Base-by-base conservation (phyloP, 1,140 invertebrate genomes). In the Diachasma alloeum region DNA sequence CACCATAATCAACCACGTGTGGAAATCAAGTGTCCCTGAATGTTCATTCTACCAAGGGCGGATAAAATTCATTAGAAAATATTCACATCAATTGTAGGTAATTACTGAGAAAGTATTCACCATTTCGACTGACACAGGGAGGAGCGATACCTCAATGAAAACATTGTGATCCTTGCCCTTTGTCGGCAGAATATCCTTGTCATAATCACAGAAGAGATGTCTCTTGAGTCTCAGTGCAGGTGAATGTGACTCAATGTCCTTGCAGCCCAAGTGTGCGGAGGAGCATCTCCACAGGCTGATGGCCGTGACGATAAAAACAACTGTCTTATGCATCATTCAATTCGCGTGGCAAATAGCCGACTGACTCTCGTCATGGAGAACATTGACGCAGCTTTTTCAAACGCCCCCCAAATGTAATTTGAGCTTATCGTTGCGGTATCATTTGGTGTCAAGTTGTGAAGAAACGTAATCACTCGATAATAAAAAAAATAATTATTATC, bases 201-300 rank as follows among this genome's bases (percentile, higher is more conserved):
- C 91, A 78, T 92, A 92, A 44, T 90, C 88, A 66, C 89, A 90
- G 36, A 92, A 86, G 0, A 92, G 76, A 70, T 89, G 84, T 8
- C 82, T 81, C 80, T 89, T 91, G 26, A 92, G 80, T 44, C 79
- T 66, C 15, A 83, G 5, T 4, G 82, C 42, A 0, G 80, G 37
- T 9, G 85, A 81, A 8, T 80, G 81, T 6, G 31, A 48, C 11
- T 74, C 72, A 0, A 81, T 53, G 24, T 80, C 73, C 63, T 88
- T 88, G 59, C 88, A 89, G 3, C 37, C 39, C 1, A 39, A 10
- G 39, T 59, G 4, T 11, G 74, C 76, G 10, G 15, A 39, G 19
- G 36, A 46, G 19, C n/a, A 17, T 36, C 6, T 11, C 17, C 26
- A 66, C 11, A 37, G 10, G 39, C 24, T 48, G 19, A 31, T 46